Conservation (phyloP, 2,888 invertebrate genomes). For the Drosophila falleni region DNA sequence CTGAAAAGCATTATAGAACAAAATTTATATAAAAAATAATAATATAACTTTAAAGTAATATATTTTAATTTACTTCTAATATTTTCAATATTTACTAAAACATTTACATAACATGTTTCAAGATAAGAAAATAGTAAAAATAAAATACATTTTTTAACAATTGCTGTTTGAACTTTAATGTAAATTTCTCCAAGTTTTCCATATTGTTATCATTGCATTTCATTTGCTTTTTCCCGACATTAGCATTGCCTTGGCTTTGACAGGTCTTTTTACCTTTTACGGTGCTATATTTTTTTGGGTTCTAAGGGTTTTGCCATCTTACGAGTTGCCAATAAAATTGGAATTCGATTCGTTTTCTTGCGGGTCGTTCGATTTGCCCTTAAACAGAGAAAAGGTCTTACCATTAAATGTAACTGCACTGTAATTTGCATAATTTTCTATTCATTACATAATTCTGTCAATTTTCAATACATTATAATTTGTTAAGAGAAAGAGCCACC, state of each 20-base stretch:
- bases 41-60: no score
- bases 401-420: slow-evolving; percentile 84
- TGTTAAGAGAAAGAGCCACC: slow-evolving; percentile 69
- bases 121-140: background rate
- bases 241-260: slow-evolving; percentile 6
- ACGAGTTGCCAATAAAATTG: slow-evolving; percentile 57
- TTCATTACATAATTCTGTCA: slow-evolving; percentile 85
- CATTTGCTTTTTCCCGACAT: slow-evolving; percentile 21
- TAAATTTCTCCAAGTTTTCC: background rate
- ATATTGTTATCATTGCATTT: slow-evolving; percentile 41
- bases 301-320: slow-evolving; percentile 15
- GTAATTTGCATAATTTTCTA: slow-evolving; percentile 85
- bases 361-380: slow-evolving; percentile 41
- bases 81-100: background rate
- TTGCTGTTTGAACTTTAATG: background rate
- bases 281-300: background rate
- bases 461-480: slow-evolving; percentile 84
- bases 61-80: background rate
- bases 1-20: background rate
- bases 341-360: slow-evolving; percentile 52
- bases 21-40: no score
- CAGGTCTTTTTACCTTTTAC: slow-evolving; percentile 16
- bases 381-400: slow-evolving; percentile 62
- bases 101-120: no score
- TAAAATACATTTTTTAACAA: background rate